Percentiles rank a stretch among this genome's conserved stretches.
Conservation (phyloP, 2,797 vertebrate genomes). For the Okamejei kenojei region DNA sequence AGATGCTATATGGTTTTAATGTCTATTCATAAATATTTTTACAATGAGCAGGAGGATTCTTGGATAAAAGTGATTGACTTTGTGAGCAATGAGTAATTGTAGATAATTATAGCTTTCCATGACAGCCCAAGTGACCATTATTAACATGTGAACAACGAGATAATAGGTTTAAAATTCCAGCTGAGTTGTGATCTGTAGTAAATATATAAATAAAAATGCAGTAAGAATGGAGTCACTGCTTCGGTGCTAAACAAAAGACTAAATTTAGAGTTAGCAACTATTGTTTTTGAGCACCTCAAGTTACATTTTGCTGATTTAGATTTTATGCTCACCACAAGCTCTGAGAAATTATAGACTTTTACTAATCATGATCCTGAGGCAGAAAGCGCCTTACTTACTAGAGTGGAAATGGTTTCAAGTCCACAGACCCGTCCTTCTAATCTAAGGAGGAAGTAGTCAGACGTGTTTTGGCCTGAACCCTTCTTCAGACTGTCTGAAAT, state of each 20-base stretch:
- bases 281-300: neutral
- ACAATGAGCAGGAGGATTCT: neutral
- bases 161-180: neutral
- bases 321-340: neutral
- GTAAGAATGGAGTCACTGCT: neutral
- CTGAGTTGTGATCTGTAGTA: neutral
- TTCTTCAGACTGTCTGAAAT: no score
- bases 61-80: neutral
- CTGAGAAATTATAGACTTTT: neutral
- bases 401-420: constrained; percentile 55
- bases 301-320: neutral
- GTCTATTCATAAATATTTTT: no score
- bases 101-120: neutral
- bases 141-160: neutral
- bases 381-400: constrained; percentile 55
- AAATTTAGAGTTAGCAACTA: neutral
- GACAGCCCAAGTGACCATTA: neutral
- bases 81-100: neutral
- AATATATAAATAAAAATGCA: neutral
- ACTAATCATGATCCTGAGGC: constrained; percentile 60
- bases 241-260: neutral
- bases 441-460: no score
- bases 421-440: constrained; percentile 57
- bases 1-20: neutral
- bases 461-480: no score